Evolutionary conservation across 2,797 vertebrate species (phyloP), one percentile per base, ranked within the genome.

Genomic region (Pogonophryne albipinna): DNA sequence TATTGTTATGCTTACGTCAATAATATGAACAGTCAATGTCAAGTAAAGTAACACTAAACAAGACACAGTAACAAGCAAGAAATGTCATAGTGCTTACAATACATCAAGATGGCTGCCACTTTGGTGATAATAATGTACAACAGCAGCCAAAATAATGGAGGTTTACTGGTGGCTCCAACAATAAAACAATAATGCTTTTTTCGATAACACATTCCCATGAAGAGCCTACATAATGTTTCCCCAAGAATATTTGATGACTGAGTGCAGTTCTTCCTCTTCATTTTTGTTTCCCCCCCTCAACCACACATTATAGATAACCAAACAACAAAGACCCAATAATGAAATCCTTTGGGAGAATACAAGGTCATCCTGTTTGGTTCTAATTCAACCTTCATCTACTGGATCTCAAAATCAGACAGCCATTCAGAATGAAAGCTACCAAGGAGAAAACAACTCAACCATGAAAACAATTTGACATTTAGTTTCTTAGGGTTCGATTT

Each of bases 321-420:
- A 53, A 62, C 58, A 75, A 70, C 49, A 73, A 65, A 58, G 50
- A 67, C 14, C 20, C 41, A 0, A 3, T 71, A 47, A 69, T 79
- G 42, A 84, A 81, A 72, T 62, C 63, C 23, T 4, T 0, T 2
- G 68, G 78, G 78, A 85, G 27, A 42, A 31, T 17, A 41, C 23
- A 2, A 71, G 74, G 85, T 83, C 73, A 59, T 8, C 27, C 1
- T 23, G 44, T 73, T 75, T 68, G 46, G 62, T 60, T 76, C 15
- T 11, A 47, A 19, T 63, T 64, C 76, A 64, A 80, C 74, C 82
- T 82, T 85, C 67, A 86, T 78, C 79, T n/a, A 60, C 41, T 70
- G 71, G 46, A 71, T 27, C 55, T 75, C 27, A 9, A 31, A 46
- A 67, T 27, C 27, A 53, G 20, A 38, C 49, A 52, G 45, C 31